Evolutionary conservation across 2,888 invertebrate species (phyloP), one percentile per base, ranked within the genome.

Genomic region (Litoditis marina): DNA sequence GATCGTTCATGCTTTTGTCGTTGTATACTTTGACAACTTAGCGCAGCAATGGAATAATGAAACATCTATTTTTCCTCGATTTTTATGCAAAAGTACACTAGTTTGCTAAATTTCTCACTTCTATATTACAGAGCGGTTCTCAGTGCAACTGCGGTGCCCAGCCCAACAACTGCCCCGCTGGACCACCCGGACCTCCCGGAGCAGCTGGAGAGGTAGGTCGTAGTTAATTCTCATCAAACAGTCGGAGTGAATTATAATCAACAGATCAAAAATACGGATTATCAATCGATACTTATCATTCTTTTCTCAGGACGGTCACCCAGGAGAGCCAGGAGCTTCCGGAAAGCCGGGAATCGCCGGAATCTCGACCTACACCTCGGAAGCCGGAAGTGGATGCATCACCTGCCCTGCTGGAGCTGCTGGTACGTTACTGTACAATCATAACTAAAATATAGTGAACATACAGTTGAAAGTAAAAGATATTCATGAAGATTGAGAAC

Each of bases 101-200:
- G n/a, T n/a, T n/a, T n/a, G n/a, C n/a, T n/a, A n/a, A n/a, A n/a
- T n/a, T n/a, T n/a, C n/a, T n/a, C n/a, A n/a, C n/a, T n/a, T n/a
- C n/a, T n/a, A n/a, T n/a, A n/a, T n/a, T n/a, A n/a, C n/a, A n/a
- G n/a, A n/a, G n/a, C n/a, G n/a, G n/a, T n/a, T n/a, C n/a, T 27
- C 53, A 68, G 51, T 69, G 71, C 60, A 69, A 71, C 60, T 71
- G 71, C 54, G 71, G 69, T 28, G 63, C 67, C 39, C 66, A 68
- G 58, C 65, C 71, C 6, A 56, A 49, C 34, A 66, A 66, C 65
- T 71, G 71, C 47, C 69, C 71, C 60, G 69, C 69, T 60, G 71
- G 71, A 56, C 69, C 71, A 60, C 66, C 68, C 51, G 68, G 71
- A 57, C 71, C 71, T 62, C 71, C 68, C 58, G 71, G 71, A 62